These are phyloP conservation scores for Apogon hyalosoma DNA, from an alignment of 2,797 vertebrate species.

Conservation along the genomic window DNA sequence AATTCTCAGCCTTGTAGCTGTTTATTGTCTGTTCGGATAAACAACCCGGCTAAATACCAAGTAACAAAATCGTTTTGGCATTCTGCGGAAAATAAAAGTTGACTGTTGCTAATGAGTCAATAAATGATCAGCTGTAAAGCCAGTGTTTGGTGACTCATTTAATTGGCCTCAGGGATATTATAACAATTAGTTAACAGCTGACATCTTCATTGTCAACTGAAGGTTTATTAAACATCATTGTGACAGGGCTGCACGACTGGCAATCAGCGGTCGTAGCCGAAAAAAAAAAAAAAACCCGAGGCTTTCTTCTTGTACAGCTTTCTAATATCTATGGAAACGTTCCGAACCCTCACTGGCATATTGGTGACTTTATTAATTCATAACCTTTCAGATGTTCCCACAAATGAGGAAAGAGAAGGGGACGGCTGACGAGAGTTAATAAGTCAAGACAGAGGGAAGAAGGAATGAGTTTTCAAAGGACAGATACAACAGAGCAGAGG, in stretches of 20 bases:
- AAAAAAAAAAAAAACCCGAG: background rate
- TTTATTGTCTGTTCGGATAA: constrained; percentile 24
- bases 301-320: background rate
- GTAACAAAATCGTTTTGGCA: constrained; percentile 19
- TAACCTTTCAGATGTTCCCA: constrained; percentile 25
- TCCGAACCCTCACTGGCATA: constrained; percentile 30
- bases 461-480: constrained; percentile 33
- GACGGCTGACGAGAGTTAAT: constrained; percentile 20
- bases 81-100: constrained; percentile 48
- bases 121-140: constrained; percentile 57
- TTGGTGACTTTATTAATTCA: constrained; percentile 42
- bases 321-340: constrained; percentile 38
- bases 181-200: constrained; percentile 54
- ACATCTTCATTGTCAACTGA: constrained; percentile 51
- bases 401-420: constrained; percentile 27
- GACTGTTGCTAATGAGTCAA: constrained; percentile 55
- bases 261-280: constrained; percentile 43
- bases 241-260: constrained; percentile 36
- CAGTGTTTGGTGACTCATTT: constrained; percentile 52
- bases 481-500: constrained; percentile 19
- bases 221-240: constrained; percentile 52
- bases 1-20: constrained; percentile 2
- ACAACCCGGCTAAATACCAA: constrained; percentile 15
- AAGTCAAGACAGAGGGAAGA: constrained; percentile 19
- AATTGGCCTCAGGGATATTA: constrained; percentile 53